phyloP scores from a whole-genome alignment of 2,113 vertebrate genomes.

The Dissostichus mawsoni region DNA sequence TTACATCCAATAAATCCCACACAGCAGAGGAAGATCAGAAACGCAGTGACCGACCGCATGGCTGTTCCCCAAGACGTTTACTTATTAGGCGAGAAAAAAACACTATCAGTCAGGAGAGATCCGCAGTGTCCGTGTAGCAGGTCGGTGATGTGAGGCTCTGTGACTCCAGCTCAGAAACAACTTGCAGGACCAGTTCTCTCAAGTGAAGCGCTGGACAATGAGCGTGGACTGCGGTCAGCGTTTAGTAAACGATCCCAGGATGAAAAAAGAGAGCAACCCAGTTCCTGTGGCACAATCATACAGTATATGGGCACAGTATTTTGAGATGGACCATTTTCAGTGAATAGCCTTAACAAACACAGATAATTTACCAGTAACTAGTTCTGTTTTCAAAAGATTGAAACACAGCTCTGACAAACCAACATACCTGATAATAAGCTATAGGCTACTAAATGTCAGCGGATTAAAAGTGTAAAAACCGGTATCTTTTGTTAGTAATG shows the following conservation, averaged over 20 bases:
- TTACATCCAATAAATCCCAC: constrained; percentile 57
- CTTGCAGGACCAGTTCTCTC: constrained; percentile 73
- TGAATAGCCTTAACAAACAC: neutral
- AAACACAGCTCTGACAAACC: too few relatives aligned
- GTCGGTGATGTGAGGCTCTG: constrained; percentile 52
- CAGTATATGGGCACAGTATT: neutral
- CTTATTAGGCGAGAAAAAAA: constrained; percentile 21
- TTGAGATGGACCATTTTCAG: neutral
- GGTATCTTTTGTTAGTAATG: too few relatives aligned
- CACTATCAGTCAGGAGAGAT: neutral
- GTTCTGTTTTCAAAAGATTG: too few relatives aligned
- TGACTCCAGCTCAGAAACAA: constrained; percentile 58
- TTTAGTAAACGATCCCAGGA: constrained; percentile 19
- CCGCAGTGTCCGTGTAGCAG: constrained; percentile 64
- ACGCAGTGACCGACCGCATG: constrained; percentile 64
- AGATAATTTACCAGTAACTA: too few relatives aligned
- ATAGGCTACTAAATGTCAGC: too few relatives aligned
- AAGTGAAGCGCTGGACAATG: constrained; percentile 64
- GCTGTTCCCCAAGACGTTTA: constrained; percentile 45
- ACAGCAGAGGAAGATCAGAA: constrained; percentile 45
- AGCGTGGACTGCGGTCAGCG: constrained; percentile 43
- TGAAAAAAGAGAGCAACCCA: constrained; percentile 7
- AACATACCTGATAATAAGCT: too few relatives aligned
- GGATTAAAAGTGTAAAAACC: neutral
- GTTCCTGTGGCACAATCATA: neutral